Evolutionary conservation across 2,888 invertebrate genomes (phyloP).

Genomic region (Drosophila falleni): DNA sequence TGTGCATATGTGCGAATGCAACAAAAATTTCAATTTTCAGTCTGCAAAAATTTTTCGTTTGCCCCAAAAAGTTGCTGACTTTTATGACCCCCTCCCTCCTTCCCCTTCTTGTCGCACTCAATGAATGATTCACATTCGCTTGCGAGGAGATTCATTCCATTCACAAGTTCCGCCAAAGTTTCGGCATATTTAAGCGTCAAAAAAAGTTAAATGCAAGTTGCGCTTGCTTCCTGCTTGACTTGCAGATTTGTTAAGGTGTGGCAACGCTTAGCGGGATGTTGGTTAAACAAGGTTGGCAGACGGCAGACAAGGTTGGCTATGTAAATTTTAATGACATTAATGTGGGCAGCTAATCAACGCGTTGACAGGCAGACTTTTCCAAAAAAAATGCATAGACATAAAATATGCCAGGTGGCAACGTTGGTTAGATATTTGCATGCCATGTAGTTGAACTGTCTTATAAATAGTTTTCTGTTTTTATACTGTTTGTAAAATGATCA

Average conservation of each 20-base stretch:
- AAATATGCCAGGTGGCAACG: background rate
- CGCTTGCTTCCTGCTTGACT: background rate
- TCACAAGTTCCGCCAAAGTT: slow-evolving; percentile 19
- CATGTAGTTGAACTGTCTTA: background rate
- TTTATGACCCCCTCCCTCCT: background rate
- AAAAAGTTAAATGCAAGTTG: slow-evolving; percentile 15
- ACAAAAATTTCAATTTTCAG: slow-evolving; percentile 49
- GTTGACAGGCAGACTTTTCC: background rate
- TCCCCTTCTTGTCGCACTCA: slow-evolving; percentile 1
- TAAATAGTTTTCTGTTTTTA: no score
- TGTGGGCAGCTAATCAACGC: background rate
- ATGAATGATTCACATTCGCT: slow-evolving; percentile 17
- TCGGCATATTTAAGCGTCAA: slow-evolving; percentile 24
- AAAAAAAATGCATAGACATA: no score
- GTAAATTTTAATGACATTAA: background rate
- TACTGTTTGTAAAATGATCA: background rate
- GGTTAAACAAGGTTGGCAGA: background rate
- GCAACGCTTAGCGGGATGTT: background rate
- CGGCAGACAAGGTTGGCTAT: background rate
- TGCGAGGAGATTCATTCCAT: slow-evolving; percentile 16
- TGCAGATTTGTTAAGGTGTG: slow-evolving; percentile 2
- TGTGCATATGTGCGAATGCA: slow-evolving; percentile 25
- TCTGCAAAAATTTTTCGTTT: slow-evolving; percentile 28
- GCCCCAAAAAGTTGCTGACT: slow-evolving; percentile 21
- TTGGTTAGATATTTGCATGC: background rate